These are phyloP conservation scores for Glyptemys insculpta DNA, from an alignment of 2,797 vertebrate genomes.

Conservation along the genomic window DNA sequence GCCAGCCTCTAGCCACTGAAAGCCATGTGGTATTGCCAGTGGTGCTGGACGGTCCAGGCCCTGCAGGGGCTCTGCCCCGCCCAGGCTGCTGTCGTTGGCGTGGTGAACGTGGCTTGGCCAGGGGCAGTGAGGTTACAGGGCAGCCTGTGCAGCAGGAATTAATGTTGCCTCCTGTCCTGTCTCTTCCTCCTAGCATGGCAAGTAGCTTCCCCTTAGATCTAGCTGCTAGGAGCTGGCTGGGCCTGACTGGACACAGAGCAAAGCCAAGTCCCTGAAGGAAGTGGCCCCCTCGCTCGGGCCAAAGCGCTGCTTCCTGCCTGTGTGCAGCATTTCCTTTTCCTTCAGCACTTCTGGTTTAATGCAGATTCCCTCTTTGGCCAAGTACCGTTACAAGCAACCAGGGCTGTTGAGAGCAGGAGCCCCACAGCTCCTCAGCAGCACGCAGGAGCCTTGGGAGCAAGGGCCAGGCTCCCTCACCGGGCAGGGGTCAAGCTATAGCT, in stretches of 20 bases:
- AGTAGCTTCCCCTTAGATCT: background rate
- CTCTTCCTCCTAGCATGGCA: background rate
- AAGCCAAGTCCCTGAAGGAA: fast-evolving
- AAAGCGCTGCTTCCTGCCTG: background rate
- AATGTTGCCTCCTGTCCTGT: background rate
- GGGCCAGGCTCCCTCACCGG: fast-evolving
- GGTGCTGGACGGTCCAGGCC: background rate
- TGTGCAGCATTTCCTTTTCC: background rate
- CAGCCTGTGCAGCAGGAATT: background rate
- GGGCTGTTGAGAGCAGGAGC: fast-evolving
- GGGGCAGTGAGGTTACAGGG: background rate
- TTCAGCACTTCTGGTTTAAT: background rate
- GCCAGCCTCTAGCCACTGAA: background rate
- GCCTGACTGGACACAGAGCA: background rate
- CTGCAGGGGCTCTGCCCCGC: background rate
- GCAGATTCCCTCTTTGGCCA: background rate
- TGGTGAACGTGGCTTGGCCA: background rate
- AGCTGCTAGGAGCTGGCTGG: background rate
- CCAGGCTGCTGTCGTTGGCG: background rate
- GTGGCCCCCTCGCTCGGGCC: background rate
- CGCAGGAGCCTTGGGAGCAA: background rate
- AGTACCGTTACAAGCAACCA: background rate
- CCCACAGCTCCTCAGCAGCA: background rate
- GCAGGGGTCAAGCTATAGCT: background rate
- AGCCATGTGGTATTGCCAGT: background rate